A percentile compares a stretch with the other conserved stretches of the same genome.
These are phyloP conservation scores for Ovis aries DNA, from an alignment of 2,113 vertebrate species.

Conservation along the genomic window DNA sequence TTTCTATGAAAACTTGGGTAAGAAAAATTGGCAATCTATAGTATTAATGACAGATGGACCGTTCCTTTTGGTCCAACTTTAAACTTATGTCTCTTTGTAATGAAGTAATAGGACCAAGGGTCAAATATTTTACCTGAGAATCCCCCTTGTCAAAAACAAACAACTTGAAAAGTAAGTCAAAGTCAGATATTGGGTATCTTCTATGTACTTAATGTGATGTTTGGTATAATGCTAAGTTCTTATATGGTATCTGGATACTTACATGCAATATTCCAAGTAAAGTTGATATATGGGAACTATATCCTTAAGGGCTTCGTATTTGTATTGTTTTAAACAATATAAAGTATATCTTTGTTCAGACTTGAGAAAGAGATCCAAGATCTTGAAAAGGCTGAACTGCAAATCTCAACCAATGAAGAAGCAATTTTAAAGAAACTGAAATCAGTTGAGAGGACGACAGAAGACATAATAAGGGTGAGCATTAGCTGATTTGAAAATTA, in stretches of 20 bases:
- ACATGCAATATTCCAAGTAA: not conserved
- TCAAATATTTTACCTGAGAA: not conserved
- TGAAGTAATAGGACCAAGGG: not conserved
- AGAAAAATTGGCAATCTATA: not conserved
- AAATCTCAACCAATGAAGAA: conserved; percentile 90
- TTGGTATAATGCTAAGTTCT: not conserved
- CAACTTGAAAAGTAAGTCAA: not conserved
- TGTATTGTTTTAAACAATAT: not conserved
- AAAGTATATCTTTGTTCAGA: conserved; percentile 72
- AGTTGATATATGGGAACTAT: not conserved
- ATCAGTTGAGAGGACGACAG: conserved; percentile 90
- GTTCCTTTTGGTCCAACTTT: not conserved
- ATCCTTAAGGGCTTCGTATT: not conserved
- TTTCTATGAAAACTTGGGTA: not conserved
- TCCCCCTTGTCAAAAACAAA: not conserved
- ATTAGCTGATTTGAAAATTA: not conserved
- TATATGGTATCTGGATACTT: not conserved
- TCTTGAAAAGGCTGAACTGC: conserved; percentile 90
- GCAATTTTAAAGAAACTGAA: conserved; percentile 90
- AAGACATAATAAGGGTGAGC: conserved; percentile 95
- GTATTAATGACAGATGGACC: not conserved
- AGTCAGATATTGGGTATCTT: not conserved
- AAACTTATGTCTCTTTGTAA: not conserved
- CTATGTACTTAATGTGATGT: not conserved
- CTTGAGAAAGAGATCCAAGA: conserved; percentile 90